phyloP scores from a whole-genome alignment of 1,140 invertebrate species.

The Drosophila sulfurigaster region DNA sequence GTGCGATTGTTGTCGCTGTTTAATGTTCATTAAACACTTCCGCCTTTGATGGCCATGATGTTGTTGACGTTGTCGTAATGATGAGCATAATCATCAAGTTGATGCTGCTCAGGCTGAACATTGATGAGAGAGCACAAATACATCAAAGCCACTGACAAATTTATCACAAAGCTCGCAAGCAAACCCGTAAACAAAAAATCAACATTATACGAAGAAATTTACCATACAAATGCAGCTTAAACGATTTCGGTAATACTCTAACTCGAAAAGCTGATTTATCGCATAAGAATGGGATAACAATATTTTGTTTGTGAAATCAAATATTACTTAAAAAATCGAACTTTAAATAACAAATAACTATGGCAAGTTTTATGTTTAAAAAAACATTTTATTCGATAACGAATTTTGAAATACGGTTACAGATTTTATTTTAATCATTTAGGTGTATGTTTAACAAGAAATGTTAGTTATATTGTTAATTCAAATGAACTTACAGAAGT shows the following conservation, averaged over 20 bases:
- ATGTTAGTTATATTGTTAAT: too few relatives aligned
- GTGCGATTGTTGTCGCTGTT: constrained; percentile 51
- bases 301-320: too few relatives aligned
- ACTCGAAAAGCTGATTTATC: too few relatives aligned
- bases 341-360: too few relatives aligned
- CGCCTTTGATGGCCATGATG: constrained; percentile 49
- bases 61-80: constrained; percentile 6
- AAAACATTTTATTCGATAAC: too few relatives aligned
- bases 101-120: constrained; percentile 15
- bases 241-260: background rate
- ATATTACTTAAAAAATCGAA: too few relatives aligned
- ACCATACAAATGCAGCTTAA: background rate
- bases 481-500: too few relatives aligned
- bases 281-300: too few relatives aligned
- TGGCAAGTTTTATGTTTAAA: too few relatives aligned
- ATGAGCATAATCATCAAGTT: background rate
- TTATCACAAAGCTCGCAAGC: constrained; percentile 22
- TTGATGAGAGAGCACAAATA: constrained; percentile 44
- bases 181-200: constrained; percentile 12
- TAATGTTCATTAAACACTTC: constrained; percentile 76
- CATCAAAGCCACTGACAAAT: constrained; percentile 44
- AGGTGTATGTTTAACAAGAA: too few relatives aligned
- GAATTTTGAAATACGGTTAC: too few relatives aligned
- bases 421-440: too few relatives aligned
- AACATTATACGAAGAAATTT: constrained; percentile 4